Evolutionary conservation across 2,888 invertebrate species (phyloP).

Genomic region (Dryadula phaetusa): DNA sequence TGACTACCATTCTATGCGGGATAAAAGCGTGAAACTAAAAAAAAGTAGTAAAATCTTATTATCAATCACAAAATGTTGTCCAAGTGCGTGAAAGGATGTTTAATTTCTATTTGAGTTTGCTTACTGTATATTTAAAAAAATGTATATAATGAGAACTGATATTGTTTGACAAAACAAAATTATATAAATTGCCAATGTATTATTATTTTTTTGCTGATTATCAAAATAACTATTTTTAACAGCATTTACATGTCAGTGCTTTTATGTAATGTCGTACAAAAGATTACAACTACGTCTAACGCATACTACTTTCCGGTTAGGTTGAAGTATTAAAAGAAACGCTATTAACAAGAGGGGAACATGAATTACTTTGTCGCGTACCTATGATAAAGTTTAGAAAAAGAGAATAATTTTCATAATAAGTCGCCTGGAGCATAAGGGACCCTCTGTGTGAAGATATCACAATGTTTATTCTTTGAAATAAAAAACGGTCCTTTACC

Average conservation of each 20-base stretch:
- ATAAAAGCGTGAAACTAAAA: too few relatives aligned
- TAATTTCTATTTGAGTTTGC: too few relatives aligned
- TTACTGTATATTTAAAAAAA: too few relatives aligned
- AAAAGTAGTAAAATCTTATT: too few relatives aligned
- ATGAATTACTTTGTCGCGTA: slow-evolving; percentile 43
- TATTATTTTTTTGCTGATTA: too few relatives aligned
- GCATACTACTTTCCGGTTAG: neutral
- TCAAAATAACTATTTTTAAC: neutral
- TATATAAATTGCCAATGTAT: too few relatives aligned
- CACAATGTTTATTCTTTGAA: slow-evolving; percentile 44
- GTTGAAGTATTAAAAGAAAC: slow-evolving; percentile 19
- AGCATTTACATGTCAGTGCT: too few relatives aligned
- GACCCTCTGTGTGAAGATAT: slow-evolving; percentile 44
- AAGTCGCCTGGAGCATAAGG: slow-evolving; percentile 47
- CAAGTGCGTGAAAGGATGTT: too few relatives aligned
- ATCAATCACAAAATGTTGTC: too few relatives aligned
- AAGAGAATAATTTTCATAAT: slow-evolving; percentile 36
- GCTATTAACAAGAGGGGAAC: slow-evolving; percentile 30
- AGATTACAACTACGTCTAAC: neutral
- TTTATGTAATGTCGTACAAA: neutral
- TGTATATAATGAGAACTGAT: too few relatives aligned
- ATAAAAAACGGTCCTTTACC: slow-evolving; percentile 47
- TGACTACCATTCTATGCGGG: too few relatives aligned
- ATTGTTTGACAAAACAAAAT: too few relatives aligned
- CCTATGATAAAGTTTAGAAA: slow-evolving; percentile 35